Evolutionary conservation across 2,113 vertebrate genomes (phyloP), one percentile per base, ranked within the genome.

Genomic region (Panthera uncia): DNA sequence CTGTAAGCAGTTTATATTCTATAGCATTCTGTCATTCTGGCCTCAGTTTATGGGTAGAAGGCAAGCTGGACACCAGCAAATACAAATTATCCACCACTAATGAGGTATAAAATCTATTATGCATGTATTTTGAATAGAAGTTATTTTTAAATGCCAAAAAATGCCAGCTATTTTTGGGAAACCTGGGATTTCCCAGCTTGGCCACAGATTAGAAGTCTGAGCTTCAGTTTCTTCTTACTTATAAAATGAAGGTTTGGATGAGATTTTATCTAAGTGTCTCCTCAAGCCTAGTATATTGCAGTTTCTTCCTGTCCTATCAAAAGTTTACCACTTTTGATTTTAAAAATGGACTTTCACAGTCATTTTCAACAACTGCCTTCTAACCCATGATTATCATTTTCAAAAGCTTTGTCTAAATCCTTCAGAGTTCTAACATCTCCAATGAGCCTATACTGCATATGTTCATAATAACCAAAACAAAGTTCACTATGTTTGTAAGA

Each of bases 271-370:
- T 29, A 55, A 82, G 14, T 25, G 66, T 31, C 73, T 69, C 71
- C 57, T 66, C 6, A 68, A 92, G 31, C 19, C 38, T 71, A 50
- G 3, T n/a, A 41, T 84, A 91, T 76, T 92, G 31, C 33, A 83
- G 36, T 81, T 95, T 82, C 8, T 84, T 91, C 52, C 45, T 74
- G 21, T 55, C 36, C 41, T 81, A 25, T 89, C 71, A 84, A 52
- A 97, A 82, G 27, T 89, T 94, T 94, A 92, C 36, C n/a, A 86
- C 13, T 36, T 98, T 92, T 89, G 45, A 91, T 91, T 95, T 88
- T 71, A 45, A 95, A 94, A 89, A 81, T 6, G 41, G 81, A 94
- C n/a, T n/a, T 94, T 57, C 14, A 50, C 66, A 94, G 23, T 79
- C 7, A 45, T 78, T 94, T 97, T 88, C 27, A 94, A 45, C 27